phyloP scores from a whole-genome alignment of 37 sponge, comb jelly and placozoan species.

The Eunapius fragilis region DNA sequence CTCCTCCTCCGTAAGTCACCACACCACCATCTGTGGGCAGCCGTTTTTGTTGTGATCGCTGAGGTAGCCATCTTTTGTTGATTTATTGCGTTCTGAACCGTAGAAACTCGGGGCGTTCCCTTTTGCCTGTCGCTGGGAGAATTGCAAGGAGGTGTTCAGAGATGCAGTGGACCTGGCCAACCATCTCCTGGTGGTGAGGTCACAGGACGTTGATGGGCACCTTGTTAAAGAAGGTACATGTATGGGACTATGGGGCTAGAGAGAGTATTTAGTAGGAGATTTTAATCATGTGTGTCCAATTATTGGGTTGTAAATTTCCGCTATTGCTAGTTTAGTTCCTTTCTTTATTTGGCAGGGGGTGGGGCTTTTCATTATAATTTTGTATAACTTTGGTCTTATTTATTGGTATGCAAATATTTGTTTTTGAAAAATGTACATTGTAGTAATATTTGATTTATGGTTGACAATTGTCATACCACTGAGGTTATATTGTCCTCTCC shows the following conservation, averaged over 20 bases:
- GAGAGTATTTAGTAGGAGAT: neutral
- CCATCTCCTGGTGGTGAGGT: conserved; percentile 33
- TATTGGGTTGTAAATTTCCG: no score
- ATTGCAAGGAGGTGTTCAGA: conserved; percentile 36
- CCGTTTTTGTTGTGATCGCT: neutral
- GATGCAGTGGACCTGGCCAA: conserved; percentile 29
- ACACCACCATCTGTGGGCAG: no score
- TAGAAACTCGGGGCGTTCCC: neutral
- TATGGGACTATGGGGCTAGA: neutral
- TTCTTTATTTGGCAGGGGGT: no score
- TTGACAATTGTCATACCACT: neutral
- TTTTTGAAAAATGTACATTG: neutral
- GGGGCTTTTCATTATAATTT: no score
- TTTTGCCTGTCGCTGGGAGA: conserved; percentile 50
- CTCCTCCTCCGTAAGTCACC: neutral
- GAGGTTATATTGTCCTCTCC: neutral
- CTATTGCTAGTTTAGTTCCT: no score
- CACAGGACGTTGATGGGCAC: neutral
- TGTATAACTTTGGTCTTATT: no score
- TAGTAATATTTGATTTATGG: no score
- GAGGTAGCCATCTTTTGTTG: neutral
- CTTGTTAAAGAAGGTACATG: conserved; percentile 6
- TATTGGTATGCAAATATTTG: neutral
- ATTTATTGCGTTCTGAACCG: neutral
- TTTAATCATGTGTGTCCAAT: no score